These are phyloP conservation scores for Leptopilina myrica DNA, from an alignment of 2,888 invertebrate genomes.

Conservation along the genomic window DNA sequence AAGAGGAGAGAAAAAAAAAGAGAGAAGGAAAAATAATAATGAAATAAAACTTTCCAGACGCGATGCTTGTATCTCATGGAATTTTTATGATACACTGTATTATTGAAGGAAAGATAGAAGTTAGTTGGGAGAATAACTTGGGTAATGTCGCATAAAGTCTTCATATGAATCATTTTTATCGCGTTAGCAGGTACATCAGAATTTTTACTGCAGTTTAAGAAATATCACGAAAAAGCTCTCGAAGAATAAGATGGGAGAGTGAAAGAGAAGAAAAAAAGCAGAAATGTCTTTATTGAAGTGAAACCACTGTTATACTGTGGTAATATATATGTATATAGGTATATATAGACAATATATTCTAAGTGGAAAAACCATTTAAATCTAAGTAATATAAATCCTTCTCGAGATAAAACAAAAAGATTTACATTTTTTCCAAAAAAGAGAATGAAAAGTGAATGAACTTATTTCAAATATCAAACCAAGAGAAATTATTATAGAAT, in stretches of 20 bases:
- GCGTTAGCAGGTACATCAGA: slow-evolving; percentile 39
- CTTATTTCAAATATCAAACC: too few species aligned
- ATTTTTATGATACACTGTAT: slow-evolving; percentile 38
- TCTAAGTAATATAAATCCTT: too few species aligned
- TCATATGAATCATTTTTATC: slow-evolving; percentile 39
- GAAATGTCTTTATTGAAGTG: slow-evolving; percentile 20
- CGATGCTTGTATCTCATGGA: slow-evolving; percentile 18
- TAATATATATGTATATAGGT: too few species aligned
- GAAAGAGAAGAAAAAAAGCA: neutral
- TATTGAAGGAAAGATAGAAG: slow-evolving; percentile 35
- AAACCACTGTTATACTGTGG: too few species aligned
- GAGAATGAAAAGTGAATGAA: too few species aligned
- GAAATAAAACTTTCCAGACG: slow-evolving; percentile 37
- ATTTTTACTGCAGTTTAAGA: slow-evolving; percentile 34
- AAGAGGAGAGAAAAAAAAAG: neutral
- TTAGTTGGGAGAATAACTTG: slow-evolving; percentile 36
- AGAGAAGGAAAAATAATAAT: neutral
- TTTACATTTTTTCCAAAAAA: too few species aligned
- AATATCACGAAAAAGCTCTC: neutral
- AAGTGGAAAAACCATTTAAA: too few species aligned
- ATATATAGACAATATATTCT: too few species aligned
- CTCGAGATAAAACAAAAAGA: too few species aligned
- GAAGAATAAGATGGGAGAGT: too few species aligned
- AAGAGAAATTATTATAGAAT: too few species aligned
- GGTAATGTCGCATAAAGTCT: slow-evolving; percentile 34